Evolutionary conservation across 2,797 vertebrate genomes (phyloP).

Genomic region (Ctenopoma multispine): DNA sequence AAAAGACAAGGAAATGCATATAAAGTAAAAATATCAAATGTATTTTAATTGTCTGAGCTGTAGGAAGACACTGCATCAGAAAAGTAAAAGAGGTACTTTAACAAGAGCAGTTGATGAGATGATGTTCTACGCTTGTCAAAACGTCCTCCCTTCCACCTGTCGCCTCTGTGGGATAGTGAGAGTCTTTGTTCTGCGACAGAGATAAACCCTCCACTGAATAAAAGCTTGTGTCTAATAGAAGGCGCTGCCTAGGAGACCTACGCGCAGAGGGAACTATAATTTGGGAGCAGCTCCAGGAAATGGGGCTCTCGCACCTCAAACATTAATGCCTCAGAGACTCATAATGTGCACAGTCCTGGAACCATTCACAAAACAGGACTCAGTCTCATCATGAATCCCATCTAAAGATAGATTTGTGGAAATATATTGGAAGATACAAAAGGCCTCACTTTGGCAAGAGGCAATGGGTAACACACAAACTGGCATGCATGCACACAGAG

Average conservation of each 20-base stretch:
- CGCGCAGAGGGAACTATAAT: constrained; percentile 48
- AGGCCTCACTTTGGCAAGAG: constrained; percentile 70
- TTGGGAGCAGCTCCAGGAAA: constrained; percentile 55
- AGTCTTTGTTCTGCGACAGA: constrained; percentile 59
- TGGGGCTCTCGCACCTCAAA: constrained; percentile 55
- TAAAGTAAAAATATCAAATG: background rate
- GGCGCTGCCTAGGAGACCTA: constrained; percentile 43
- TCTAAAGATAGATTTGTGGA: constrained; percentile 72
- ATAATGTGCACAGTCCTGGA: constrained; percentile 62
- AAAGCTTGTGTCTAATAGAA: constrained; percentile 52
- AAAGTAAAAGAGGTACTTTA: constrained; percentile 18
- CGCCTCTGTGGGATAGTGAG: constrained; percentile 52
- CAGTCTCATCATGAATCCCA: constrained; percentile 44
- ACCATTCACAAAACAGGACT: constrained; percentile 67
- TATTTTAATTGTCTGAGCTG: background rate
- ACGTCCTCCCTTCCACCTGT: constrained; percentile 51
- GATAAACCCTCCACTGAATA: constrained; percentile 43
- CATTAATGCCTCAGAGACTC: constrained; percentile 55
- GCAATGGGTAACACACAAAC: constrained; percentile 57
- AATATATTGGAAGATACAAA: constrained; percentile 71
- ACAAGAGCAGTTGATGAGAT: constrained; percentile 51
- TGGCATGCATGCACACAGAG: constrained; percentile 45
- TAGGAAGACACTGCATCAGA: background rate
- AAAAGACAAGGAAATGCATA: constrained; percentile 7
- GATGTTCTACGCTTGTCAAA: constrained; percentile 45